A percentile compares a stretch with the other conserved stretches of the same genome.
Evolutionary conservation across 2,113 vertebrate genomes (phyloP).

Genomic region (Dipodomys merriami): DNA sequence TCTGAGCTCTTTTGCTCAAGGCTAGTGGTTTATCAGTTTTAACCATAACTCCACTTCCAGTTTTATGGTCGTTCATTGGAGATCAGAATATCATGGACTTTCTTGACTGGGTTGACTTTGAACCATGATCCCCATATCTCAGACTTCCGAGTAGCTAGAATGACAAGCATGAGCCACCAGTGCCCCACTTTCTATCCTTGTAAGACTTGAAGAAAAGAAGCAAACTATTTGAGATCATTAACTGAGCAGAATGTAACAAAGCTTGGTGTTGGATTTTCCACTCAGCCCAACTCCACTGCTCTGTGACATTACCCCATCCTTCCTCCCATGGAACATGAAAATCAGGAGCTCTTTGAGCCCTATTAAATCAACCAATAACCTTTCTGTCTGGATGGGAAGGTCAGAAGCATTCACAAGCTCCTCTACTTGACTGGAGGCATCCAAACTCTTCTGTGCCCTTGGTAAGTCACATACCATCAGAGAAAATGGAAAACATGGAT

Average conservation of each 20-base stretch:
- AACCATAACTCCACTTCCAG: no score
- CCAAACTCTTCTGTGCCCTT: not conserved
- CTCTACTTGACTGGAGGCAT: not conserved
- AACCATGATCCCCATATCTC: no score
- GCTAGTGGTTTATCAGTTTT: no score
- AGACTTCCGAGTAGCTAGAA: no score
- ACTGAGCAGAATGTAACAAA: not conserved
- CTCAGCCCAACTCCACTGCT: not conserved
- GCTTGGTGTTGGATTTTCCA: not conserved
- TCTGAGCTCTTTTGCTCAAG: no score
- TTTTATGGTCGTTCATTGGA: no score
- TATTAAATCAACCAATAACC: not conserved
- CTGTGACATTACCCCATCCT: no score
- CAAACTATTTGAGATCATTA: not conserved
- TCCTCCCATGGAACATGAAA: not conserved
- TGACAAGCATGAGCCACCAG: no score
- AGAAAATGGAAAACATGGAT: not conserved
- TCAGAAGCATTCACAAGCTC: not conserved
- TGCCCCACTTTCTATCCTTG: no score
- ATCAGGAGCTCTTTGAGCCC: not conserved
- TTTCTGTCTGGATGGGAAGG: not conserved
- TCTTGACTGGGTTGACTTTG: no score
- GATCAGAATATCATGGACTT: no score
- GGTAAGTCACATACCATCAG: slow-evolving; percentile 28
- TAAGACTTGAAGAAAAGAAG: not conserved